Evolutionary conservation across 2,113 vertebrate genomes (phyloP).

Genomic region (Ornithorhynchus anatinus): DNA sequence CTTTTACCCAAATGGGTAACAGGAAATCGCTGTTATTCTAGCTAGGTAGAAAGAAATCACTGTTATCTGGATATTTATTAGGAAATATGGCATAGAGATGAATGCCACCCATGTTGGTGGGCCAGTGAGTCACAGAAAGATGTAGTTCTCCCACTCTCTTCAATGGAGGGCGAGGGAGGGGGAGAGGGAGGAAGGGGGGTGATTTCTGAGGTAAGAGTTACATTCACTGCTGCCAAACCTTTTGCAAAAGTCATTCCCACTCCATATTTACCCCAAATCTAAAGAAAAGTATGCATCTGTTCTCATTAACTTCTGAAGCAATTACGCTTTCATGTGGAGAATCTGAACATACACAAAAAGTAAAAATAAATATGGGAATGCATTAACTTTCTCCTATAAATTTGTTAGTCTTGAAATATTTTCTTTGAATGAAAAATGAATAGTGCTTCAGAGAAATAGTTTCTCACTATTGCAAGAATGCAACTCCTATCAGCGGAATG

Average conservation of each 20-base stretch:
- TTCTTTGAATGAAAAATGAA: not conserved
- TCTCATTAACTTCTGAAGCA: not conserved
- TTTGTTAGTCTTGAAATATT: not conserved
- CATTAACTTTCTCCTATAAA: not conserved
- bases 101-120: too few species aligned
- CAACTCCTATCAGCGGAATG: not conserved
- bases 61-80: too few species aligned
- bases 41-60: too few species aligned
- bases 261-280: not conserved
- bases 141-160: too few species aligned
- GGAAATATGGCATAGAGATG: too few species aligned
- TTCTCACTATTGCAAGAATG: not conserved
- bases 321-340: not conserved
- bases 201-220: not conserved
- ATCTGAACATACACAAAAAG: not conserved
- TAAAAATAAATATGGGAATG: not conserved
- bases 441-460: not conserved
- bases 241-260: not conserved
- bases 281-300: not conserved
- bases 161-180: too few species aligned
- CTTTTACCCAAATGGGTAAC: too few species aligned
- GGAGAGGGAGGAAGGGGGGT: too few species aligned
- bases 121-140: too few species aligned
- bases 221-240: not conserved
- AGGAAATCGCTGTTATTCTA: too few species aligned